Percentiles rank a stretch among this genome's conserved stretches.
phyloP scores from a whole-genome alignment of 2,888 invertebrate genomes.

The Neocrepidodera transversa region DNA sequence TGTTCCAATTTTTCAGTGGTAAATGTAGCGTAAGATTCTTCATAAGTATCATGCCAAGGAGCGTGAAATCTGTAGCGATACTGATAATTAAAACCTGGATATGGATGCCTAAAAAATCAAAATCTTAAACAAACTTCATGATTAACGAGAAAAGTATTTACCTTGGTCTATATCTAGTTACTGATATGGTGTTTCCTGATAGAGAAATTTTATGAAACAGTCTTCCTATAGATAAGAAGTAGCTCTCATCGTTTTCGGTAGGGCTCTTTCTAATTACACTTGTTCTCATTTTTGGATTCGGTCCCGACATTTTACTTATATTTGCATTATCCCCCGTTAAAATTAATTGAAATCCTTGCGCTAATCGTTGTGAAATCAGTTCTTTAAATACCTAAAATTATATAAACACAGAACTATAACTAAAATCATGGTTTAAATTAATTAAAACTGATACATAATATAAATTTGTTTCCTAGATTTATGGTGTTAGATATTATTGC shows the following conservation, averaged over 20 bases:
- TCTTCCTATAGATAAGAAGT: conserved; percentile 89
- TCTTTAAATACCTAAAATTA: conserved; percentile 78
- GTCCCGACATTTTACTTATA: conserved; percentile 34
- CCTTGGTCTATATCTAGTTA: conserved; percentile 94
- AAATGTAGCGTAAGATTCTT: conserved; percentile 93
- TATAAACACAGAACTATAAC: background rate
- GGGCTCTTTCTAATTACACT: conserved; percentile 47
- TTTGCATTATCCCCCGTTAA: conserved; percentile 61
- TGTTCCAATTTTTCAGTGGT: conserved; percentile 94
- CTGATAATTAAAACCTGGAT: conserved; percentile 90
- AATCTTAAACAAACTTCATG: background rate
- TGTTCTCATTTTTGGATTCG: conserved; percentile 45
- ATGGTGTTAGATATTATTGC: too few species aligned
- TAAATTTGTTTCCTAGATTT: too few species aligned
- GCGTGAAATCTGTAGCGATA: conserved; percentile 93
- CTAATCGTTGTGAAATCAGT: conserved; percentile 93
- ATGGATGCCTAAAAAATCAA: conserved; percentile 86
- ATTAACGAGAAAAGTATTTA: conserved; percentile 51
- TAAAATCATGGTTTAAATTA: background rate
- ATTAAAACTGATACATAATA: too few species aligned
- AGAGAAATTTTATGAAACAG: conserved; percentile 93
- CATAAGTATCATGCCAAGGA: conserved; percentile 90
- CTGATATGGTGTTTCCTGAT: conserved; percentile 88
- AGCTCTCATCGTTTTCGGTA: conserved; percentile 70
- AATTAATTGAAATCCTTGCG: conserved; percentile 90